Base-by-base conservation (phyloP, 2,888 invertebrate species). In the Apodemia zela region DNA sequence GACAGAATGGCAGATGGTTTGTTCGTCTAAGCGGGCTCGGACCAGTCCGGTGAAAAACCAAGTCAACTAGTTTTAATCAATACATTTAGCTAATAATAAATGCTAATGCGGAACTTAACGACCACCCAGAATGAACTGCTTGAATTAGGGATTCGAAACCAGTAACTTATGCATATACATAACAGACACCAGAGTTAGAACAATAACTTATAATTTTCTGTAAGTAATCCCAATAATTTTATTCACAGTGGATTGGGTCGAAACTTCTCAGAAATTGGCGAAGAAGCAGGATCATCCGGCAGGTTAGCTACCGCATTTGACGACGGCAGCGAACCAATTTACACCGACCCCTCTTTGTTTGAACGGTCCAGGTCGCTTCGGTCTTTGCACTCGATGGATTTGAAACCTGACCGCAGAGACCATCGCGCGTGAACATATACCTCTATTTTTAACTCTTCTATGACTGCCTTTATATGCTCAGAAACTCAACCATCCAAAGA, bases 291-390 rank as follows among this genome's bases (percentile, higher is more conserved):
- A 64, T 93, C 87, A 21, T 89, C 83, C 68, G 92, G 89, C n/a
- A 81, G 89, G 15, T 71, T 91, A 65, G 89, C 91, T 3, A 89
- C 80, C 66, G 91, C 92, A 17, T 97, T 97, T 77, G 97, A 96
- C 78, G 97, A 98, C 81, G 97, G 97, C 47, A 97, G 97, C 79
- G 98, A 98, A 81, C 97, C 98, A 0, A 98, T 98, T 73, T 98
- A 98, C 86, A 97, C 97, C 0, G 97, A 98, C 86, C 97, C 97
- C 0, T 97, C 97, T 2, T 91, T 98, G 47, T 98, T 98, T 78
- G 97, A 98, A 86, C 93, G 97, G 71, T 96, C 96, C 38, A 93
- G 96, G 77, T 96, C 95, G 61, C 89, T 95, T 45, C 90, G 95
- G 70, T 94, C 94, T 68, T 85, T 95, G 60, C 92, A 95, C 72